phyloP scores from a whole-genome alignment of 2,113 vertebrate species.

The Craseonycteris thonglongyai region DNA sequence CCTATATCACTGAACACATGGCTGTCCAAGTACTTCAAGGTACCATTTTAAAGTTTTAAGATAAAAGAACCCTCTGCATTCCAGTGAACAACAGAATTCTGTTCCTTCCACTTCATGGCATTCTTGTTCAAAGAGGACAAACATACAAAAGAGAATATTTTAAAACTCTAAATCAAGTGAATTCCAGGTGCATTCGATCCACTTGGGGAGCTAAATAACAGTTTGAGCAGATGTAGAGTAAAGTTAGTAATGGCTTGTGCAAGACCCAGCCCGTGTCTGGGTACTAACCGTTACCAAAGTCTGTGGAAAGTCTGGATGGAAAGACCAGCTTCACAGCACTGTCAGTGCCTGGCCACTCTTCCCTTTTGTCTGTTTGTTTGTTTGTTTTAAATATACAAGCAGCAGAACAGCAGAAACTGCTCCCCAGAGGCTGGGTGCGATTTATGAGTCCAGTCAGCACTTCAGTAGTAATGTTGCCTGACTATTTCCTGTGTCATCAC shows the following conservation, averaged over 20 bases:
- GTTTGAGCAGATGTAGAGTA: neutral
- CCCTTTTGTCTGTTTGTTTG: conserved; percentile 53
- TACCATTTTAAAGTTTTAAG: neutral
- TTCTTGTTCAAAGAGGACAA: neutral
- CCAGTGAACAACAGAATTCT: neutral
- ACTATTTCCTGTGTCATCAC: conserved; percentile 71
- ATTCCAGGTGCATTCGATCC: neutral
- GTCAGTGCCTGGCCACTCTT: neutral
- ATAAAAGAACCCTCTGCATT: neutral
- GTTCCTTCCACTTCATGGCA: neutral
- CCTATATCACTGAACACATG: neutral
- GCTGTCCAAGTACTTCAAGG: neutral
- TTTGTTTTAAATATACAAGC: conserved; percentile 65
- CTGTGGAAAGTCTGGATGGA: neutral
- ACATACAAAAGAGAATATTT: neutral
- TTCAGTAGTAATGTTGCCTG: conserved; percentile 47
- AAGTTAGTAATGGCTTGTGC: neutral
- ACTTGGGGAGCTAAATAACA: neutral
- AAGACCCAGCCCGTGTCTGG: neutral
- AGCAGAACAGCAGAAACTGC: conserved; percentile 61
- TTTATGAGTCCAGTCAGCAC: conserved; percentile 65
- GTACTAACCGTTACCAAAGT: neutral
- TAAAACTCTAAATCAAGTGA: neutral
- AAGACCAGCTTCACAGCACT: neutral
- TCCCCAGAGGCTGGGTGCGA: conserved; percentile 49